Base-by-base conservation (phyloP, 1,140 invertebrate species). In the Pantala flavescens region DNA sequence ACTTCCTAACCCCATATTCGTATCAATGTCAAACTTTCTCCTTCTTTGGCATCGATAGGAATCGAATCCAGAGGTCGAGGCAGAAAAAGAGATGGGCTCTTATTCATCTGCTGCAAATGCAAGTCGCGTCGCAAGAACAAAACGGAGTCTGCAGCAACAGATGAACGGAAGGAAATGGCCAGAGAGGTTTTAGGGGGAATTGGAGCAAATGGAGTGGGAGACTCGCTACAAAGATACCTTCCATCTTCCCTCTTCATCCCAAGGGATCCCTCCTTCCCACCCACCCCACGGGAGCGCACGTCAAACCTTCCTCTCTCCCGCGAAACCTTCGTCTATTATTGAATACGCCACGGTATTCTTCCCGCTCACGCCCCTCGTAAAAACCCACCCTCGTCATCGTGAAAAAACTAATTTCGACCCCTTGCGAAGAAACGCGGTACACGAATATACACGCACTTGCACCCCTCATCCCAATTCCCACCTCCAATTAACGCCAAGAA, bases 291-390 rank as follows among this genome's bases (percentile, higher is more conserved):
- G 49, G 49, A 63, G 49, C 49, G 14, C 12, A 21, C 49, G 49
- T 63, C 49, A 63, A 63, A 63, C 49, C 49, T 21, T 21, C 49
- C n/a, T 21, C 49, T 63, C 49, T 63, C 49, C 49, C 49, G 5
- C 14, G 16, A 63, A 63, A 63, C 14, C 49, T 21, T 63, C 49
- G 49, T 63, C 49, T 63, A 63, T 63, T 63, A 63, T 63, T 63
- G 49, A 63, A 63, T 63, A 63, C 49, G 49, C 49, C 49, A 63
- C 49, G 16, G 49, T 21, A 63, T 63, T 63, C 49, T 63, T 63
- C 49, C 49, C 5, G 5, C 49, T 16, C 49, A 1, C 49, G 49
- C 49, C 49, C 49, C 49, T 36, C 28, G 28, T 36, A 36, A 36
- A 36, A 36, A 36, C 9, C 9, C 28, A 5, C 28, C 28, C 28